Evolutionary conservation across 2,113 vertebrate species (phyloP).

Genomic region (Erinaceus europaeus): DNA sequence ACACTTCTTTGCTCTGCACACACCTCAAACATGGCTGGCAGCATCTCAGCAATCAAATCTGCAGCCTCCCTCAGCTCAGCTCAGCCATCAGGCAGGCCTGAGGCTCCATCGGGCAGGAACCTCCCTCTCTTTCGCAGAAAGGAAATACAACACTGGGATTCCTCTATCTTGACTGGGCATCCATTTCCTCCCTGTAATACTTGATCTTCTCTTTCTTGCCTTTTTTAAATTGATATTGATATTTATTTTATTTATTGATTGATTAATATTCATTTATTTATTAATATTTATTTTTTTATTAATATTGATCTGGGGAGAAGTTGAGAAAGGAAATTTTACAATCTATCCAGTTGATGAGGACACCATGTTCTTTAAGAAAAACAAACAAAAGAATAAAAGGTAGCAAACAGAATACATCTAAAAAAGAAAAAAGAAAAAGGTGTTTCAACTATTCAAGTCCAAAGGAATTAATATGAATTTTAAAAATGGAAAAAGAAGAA

Average conservation of each 20-base stretch:
- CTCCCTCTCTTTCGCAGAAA: conserved; percentile 3
- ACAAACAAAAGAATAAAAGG: conserved; percentile 12
- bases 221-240: no score
- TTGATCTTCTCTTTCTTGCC: background rate
- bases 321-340: conserved; percentile 1
- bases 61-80: background rate
- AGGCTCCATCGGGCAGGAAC: background rate
- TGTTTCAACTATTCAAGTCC: background rate
- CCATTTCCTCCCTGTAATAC: background rate
- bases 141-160: background rate
- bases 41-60: background rate
- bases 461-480: background rate
- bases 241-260: no score
- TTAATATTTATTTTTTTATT: background rate
- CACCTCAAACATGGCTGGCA: background rate
- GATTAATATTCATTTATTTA: no score
- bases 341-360: conserved; percentile 29
- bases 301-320: background rate
- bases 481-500: background rate
- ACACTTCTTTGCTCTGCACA: background rate
- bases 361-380: conserved; percentile 12
- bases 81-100: background rate
- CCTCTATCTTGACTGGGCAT: background rate
- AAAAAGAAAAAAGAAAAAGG: background rate
- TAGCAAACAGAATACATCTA: background rate